Percentiles rank a stretch among this genome's conserved stretches.
Evolutionary conservation across 2,797 vertebrate species (phyloP).

Genomic region (Acomys russatus): DNA sequence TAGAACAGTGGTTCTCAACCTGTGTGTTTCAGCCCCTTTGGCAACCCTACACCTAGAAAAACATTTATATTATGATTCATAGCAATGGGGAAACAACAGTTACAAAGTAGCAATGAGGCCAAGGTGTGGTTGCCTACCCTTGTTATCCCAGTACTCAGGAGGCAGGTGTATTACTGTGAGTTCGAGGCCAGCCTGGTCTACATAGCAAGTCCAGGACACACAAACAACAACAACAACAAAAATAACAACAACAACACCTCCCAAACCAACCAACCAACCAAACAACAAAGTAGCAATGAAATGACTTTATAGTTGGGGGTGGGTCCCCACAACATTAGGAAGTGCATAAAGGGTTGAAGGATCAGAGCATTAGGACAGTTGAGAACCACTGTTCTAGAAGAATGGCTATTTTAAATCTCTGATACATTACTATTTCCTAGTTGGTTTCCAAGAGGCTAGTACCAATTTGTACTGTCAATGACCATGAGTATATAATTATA

Average conservation of each 20-base stretch:
- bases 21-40: neutral
- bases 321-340: too few species aligned
- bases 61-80: neutral
- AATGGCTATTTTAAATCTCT: neutral
- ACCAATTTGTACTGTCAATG: neutral
- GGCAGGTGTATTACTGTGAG: too few species aligned
- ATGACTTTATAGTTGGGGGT: neutral
- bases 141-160: too few species aligned
- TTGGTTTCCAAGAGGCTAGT: neutral
- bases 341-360: neutral
- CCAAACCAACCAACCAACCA: too few species aligned
- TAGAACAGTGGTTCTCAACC: neutral
- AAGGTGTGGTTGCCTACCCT: too few species aligned
- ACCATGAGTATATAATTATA: neutral
- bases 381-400: neutral
- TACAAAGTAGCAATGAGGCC: neutral
- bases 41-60: neutral
- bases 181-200: too few species aligned
- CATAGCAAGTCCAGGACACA: too few species aligned
- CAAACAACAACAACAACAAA: too few species aligned
- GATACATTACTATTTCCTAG: neutral
- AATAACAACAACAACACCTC: too few species aligned
- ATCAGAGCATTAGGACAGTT: neutral
- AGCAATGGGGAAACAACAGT: neutral
- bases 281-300: neutral